These are phyloP conservation scores for Oryzias sinensis DNA, from an alignment of 2,797 vertebrate genomes.

Conservation along the genomic window DNA sequence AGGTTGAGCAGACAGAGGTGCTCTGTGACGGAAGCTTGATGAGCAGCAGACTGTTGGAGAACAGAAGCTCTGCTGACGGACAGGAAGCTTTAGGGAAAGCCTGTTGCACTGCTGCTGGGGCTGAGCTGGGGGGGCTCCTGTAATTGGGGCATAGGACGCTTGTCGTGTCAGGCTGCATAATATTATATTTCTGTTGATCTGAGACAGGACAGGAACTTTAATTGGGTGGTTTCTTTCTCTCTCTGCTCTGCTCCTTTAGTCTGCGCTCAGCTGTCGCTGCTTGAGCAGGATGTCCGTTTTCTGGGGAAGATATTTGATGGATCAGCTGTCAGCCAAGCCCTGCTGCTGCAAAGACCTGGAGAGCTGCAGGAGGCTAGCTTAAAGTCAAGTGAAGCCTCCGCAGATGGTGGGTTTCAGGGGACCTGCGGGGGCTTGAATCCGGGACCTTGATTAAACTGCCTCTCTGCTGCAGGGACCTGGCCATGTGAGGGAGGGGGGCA, in stretches of 20 bases:
- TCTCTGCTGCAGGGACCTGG: constrained; percentile 49
- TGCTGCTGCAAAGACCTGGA: constrained; percentile 14
- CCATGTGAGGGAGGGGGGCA: constrained; percentile 45
- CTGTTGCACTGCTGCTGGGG: constrained; percentile 21
- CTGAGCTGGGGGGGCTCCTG: constrained; percentile 10
- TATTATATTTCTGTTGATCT: constrained; percentile 25
- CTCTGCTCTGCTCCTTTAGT: constrained; percentile 3
- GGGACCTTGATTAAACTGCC: constrained; percentile 72
- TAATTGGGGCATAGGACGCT: constrained; percentile 23
- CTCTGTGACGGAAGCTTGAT: too few species aligned
- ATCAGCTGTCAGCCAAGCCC: constrained; percentile 51
- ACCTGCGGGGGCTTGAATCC: constrained; percentile 59
- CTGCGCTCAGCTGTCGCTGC: constrained; percentile 1
- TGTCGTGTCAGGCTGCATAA: constrained; percentile 15
- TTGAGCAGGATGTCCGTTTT: neutral
- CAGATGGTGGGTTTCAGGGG: constrained; percentile 65
- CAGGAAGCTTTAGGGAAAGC: constrained; percentile 37
- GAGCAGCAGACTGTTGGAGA: too few species aligned
- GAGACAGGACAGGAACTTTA: constrained; percentile 38
- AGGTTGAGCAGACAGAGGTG: too few species aligned
- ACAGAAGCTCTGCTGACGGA: constrained; percentile 30
- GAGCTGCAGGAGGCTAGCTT: constrained; percentile 62
- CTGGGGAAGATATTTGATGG: constrained; percentile 13
- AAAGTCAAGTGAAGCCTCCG: constrained; percentile 46
- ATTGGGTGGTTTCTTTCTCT: constrained; percentile 34